phyloP scores from a whole-genome alignment of 2,113 vertebrate species.

The Daubentonia madagascariensis region DNA sequence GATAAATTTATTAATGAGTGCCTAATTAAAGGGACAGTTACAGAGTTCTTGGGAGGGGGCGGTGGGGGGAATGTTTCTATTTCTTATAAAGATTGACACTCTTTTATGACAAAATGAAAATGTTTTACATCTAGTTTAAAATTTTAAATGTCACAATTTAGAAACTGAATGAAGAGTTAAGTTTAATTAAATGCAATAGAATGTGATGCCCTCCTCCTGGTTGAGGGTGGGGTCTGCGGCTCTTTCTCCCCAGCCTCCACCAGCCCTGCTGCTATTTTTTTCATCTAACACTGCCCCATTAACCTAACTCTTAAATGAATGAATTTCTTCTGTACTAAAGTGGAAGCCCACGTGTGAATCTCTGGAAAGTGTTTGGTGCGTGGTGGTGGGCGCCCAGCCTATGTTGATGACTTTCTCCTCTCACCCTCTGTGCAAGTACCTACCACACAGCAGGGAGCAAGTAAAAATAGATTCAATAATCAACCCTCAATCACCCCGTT shows the following conservation, averaged over 20 bases:
- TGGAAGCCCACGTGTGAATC: background rate
- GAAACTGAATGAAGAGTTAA: background rate
- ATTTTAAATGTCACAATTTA: slow-evolving; percentile 42
- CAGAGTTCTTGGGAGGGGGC: slow-evolving; percentile 34
- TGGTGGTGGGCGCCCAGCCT: rapidly evolving
- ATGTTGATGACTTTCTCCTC: background rate
- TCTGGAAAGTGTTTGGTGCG: rapidly evolving
- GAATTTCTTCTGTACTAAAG: background rate
- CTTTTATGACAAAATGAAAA: slow-evolving; percentile 50
- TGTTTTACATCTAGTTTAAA: slow-evolving; percentile 42
- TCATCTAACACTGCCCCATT: background rate
- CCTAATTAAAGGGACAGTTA: slow-evolving; percentile 83
- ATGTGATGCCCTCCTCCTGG: background rate
- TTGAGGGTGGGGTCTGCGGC: background rate
- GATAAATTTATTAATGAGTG: slow-evolving; percentile 82
- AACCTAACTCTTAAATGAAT: background rate
- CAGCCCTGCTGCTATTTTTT: background rate
- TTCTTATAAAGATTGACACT: slow-evolving; percentile 58
- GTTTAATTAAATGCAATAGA: background rate
- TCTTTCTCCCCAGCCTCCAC: background rate
- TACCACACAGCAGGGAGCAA: too few species aligned
- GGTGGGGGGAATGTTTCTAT: slow-evolving; percentile 39
- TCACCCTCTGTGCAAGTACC: background rate
- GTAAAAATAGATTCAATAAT: background rate
- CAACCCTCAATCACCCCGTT: background rate